phyloP scores from a whole-genome alignment of 2,797 vertebrate species.

The Malurus splendens region DNA sequence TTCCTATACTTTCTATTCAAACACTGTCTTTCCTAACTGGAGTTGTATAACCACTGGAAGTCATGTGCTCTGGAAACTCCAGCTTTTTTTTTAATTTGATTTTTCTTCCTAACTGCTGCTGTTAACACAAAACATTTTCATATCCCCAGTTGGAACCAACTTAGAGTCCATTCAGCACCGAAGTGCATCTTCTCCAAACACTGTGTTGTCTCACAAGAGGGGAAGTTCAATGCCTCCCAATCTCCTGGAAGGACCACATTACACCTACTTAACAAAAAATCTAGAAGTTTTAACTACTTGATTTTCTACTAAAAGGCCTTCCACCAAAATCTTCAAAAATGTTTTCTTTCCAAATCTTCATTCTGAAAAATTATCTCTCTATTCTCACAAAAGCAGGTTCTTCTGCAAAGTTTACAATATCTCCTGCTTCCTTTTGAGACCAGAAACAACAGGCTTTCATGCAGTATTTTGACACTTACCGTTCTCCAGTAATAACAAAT shows the following conservation, averaged over 20 bases:
- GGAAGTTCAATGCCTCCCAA: rapidly evolving
- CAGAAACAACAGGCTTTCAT: neutral
- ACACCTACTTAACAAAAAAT: neutral
- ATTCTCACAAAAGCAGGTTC: neutral
- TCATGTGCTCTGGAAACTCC: neutral
- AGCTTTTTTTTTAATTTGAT: neutral
- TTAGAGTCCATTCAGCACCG: neutral
- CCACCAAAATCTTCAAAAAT: neutral
- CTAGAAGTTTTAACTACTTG: neutral
- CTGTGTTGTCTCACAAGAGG: neutral
- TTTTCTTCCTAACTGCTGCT: neutral
- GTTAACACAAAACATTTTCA: neutral
- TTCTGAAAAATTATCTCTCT: neutral
- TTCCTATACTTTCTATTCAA: neutral
- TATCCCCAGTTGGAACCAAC: neutral
- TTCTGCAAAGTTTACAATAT: neutral
- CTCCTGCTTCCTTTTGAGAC: neutral
- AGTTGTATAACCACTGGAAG: neutral
- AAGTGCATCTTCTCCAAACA: neutral
- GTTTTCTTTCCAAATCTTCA: neutral
- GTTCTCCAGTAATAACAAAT: neutral
- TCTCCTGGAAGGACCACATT: neutral
- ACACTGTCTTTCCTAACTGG: neutral
- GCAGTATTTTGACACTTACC: neutral
- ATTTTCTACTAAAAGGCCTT: neutral